A percentile compares a stretch with the other conserved stretches of the same genome.
Evolutionary conservation across 1,140 invertebrate genomes (phyloP).

Genomic region (Teleopsis dalmanni): DNA sequence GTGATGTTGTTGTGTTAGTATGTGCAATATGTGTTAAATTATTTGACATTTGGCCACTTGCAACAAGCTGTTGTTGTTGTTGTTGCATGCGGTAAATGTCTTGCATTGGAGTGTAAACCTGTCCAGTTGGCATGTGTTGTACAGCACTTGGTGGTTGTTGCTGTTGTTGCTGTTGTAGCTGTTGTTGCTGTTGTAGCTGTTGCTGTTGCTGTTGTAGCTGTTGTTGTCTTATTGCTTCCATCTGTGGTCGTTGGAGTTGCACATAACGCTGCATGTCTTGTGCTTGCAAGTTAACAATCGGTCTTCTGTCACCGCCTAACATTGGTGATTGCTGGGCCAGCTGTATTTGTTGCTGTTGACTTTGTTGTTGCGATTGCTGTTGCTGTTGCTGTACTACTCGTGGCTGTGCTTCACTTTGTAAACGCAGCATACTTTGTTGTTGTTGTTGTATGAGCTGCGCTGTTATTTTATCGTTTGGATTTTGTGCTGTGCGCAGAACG

Average conservation of each 20-base stretch:
- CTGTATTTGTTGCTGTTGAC: slow-evolving; percentile 10
- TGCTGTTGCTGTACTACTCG: slow-evolving; percentile 28
- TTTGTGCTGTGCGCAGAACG: slow-evolving; percentile 65
- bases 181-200: slow-evolving; percentile 19
- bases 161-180: slow-evolving; percentile 14
- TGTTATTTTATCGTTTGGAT: slow-evolving; percentile 47
- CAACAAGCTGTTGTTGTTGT: slow-evolving; percentile 15
- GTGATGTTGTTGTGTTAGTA: too few species aligned
- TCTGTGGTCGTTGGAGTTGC: slow-evolving; percentile 22
- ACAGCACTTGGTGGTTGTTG: slow-evolving; percentile 5
- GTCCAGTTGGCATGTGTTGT: slow-evolving; percentile 7
- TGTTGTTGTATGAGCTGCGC: slow-evolving; percentile 49
- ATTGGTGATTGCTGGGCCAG: slow-evolving; percentile 12
- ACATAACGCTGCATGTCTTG: slow-evolving; percentile 38
- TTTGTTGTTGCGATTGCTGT: slow-evolving; percentile 5
- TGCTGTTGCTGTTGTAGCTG: slow-evolving; percentile 22
- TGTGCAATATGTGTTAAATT: too few species aligned
- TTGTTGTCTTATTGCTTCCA: slow-evolving; percentile 12
- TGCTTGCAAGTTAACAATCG: not conserved
- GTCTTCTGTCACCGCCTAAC: slow-evolving; percentile 8
- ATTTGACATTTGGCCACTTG: slow-evolving; percentile 7
- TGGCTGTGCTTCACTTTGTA: slow-evolving; percentile 44
- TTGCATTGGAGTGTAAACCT: slow-evolving; percentile 18
- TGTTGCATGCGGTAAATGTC: slow-evolving; percentile 22
- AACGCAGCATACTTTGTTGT: slow-evolving; percentile 49